Evolutionary conservation across 2,113 vertebrate genomes (phyloP).

Genomic region (Halcyon malimbica): DNA sequence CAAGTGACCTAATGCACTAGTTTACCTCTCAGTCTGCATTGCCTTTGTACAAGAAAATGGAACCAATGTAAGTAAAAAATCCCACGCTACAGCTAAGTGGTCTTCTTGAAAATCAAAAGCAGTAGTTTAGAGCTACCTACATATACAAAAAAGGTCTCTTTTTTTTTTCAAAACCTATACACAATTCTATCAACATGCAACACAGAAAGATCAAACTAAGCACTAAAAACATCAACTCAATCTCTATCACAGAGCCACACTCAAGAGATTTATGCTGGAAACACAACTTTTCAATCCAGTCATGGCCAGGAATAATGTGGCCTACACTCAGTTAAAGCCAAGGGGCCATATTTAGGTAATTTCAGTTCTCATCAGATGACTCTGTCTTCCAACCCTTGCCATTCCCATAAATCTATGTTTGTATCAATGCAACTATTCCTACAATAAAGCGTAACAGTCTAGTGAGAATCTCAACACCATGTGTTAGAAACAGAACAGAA

Average conservation of each 20-base stretch:
- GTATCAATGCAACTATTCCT: neutral
- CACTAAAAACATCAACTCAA: neutral
- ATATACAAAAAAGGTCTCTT: fast-evolving
- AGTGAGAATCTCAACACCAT: neutral
- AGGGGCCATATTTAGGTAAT: fast-evolving
- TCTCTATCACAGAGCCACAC: fast-evolving
- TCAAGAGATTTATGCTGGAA: neutral
- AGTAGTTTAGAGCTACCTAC: neutral
- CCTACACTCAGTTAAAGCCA: neutral
- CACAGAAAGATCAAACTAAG: neutral
- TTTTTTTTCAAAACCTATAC: neutral
- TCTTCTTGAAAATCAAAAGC: neutral
- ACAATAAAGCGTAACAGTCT: neutral
- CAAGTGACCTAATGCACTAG: neutral
- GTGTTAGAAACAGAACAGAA: neutral
- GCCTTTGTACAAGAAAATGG: neutral
- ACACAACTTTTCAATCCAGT: neutral
- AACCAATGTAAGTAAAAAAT: neutral
- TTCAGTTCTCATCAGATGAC: neutral
- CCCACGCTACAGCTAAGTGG: neutral
- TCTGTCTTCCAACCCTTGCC: neutral
- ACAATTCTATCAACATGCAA: neutral
- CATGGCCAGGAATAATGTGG: neutral
- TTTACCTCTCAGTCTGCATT: neutral
- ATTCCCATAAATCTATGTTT: neutral